Percentiles rank a stretch among this genome's conserved stretches.
Evolutionary conservation across 2,888 invertebrate genomes (phyloP).

Genomic region (Drosophila demipolita): DNA sequence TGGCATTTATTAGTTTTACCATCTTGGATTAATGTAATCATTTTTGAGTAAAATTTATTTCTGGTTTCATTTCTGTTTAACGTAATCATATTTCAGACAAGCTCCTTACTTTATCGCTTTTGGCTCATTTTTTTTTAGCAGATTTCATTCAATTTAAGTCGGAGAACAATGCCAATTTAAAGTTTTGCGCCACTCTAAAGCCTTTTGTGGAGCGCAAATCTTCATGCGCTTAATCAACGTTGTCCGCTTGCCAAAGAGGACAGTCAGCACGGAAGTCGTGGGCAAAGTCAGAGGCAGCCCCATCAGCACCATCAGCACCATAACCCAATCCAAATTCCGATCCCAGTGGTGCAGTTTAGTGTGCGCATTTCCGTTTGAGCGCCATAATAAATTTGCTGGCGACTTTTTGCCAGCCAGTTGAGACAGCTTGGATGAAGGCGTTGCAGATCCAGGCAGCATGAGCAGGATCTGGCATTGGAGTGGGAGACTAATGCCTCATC

Average conservation of each 20-base stretch:
- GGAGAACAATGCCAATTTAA: constrained; percentile 35
- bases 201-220: constrained; percentile 37
- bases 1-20: too few species aligned
- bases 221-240: constrained; percentile 65
- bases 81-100: neutral
- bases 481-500: constrained; percentile 60
- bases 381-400: constrained; percentile 70
- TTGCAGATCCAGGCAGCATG: constrained; percentile 5
- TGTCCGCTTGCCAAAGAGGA: constrained; percentile 55
- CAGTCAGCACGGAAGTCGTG: constrained; percentile 45
- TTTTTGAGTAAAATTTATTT: neutral
- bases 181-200: constrained; percentile 29
- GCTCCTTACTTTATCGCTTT: neutral
- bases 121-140: too few species aligned
- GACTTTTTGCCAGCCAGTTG: constrained; percentile 71
- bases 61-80: neutral
- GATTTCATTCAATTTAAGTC: constrained; percentile 21
- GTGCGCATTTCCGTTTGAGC: constrained; percentile 75
- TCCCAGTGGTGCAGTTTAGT: constrained; percentile 75
- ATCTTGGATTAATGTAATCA: neutral
- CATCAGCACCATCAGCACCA: constrained; percentile 10
- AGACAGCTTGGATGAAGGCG: constrained; percentile 43
- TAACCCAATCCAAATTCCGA: constrained; percentile 31
- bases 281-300: constrained; percentile 13
- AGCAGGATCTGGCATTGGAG: constrained; percentile 3